These are phyloP conservation scores for Dione juno DNA, from an alignment of 2,888 invertebrate genomes.

Conservation along the genomic window DNA sequence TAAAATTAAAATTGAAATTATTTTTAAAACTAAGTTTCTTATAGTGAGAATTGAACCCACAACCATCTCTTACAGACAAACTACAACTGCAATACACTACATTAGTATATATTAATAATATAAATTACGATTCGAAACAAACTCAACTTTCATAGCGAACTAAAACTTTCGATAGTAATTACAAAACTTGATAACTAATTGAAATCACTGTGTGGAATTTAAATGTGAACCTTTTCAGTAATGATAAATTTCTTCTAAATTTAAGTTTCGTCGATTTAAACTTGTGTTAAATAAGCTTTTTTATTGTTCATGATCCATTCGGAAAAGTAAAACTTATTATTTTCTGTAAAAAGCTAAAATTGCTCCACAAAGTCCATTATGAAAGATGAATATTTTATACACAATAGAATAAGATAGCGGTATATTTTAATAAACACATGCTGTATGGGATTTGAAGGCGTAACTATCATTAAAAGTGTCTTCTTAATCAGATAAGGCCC, in stretches of 20 bases:
- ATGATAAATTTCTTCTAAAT: conserved; percentile 7
- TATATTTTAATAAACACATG: too few species aligned
- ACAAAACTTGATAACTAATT: conserved; percentile 41
- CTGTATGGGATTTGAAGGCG: not conserved
- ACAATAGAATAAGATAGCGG: too few species aligned
- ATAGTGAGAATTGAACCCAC: not conserved
- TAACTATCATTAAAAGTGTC: not conserved
- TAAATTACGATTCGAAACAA: conserved; percentile 5
- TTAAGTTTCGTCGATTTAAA: not conserved
- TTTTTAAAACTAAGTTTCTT: too few species aligned
- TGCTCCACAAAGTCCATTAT: too few species aligned
- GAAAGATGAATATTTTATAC: too few species aligned
- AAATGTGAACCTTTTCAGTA: conserved; percentile 33
- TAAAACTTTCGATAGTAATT: conserved; percentile 41
- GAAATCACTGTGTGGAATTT: conserved; percentile 36
- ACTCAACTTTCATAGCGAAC: conserved; percentile 20
- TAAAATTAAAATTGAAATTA: too few species aligned
- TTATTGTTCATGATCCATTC: not conserved
- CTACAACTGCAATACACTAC: too few species aligned
- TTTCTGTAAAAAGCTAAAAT: too few species aligned
- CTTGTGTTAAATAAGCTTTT: not conserved
- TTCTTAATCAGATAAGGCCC: not conserved
- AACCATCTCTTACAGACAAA: not conserved
- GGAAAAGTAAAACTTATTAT: not conserved
- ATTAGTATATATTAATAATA: too few species aligned